Percentiles rank a stretch among this genome's conserved stretches.
Evolutionary conservation across 2,888 invertebrate genomes (phyloP).

Genomic region (Pristionchus exspectatus): DNA sequence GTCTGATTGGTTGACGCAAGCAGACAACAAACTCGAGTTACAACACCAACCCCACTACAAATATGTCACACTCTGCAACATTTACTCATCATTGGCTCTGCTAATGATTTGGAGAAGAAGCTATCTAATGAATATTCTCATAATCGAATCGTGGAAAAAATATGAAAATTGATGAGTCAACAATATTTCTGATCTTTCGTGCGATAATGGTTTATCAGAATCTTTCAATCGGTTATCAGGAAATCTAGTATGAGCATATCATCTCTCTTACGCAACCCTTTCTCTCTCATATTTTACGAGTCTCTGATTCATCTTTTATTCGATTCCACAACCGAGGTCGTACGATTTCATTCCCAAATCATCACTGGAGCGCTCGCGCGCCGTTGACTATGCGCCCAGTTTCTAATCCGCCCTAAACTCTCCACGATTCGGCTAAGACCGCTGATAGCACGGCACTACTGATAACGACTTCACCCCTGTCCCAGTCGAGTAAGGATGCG

Average conservation of each 20-base stretch:
- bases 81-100: background rate
- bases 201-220: background rate
- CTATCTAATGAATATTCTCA: background rate
- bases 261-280: background rate
- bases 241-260: background rate
- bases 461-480: background rate
- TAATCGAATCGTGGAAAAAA: background rate
- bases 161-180: background rate
- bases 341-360: background rate
- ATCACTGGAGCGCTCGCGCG: background rate
- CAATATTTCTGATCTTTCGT: background rate
- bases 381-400: background rate
- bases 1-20: background rate
- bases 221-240: background rate
- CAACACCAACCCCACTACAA: background rate
- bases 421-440: background rate
- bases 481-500: slow-evolving; percentile 30
- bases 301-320: slow-evolving; percentile 36
- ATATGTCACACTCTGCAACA: background rate
- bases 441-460: background rate
- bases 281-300: background rate
- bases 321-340: background rate
- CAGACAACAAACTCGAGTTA: background rate
- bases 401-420: background rate
- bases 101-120: background rate